Percentiles rank a stretch among this genome's conserved stretches.
phyloP scores from a whole-genome alignment of 2,797 vertebrate species.

The Sitta carolinensis region DNA sequence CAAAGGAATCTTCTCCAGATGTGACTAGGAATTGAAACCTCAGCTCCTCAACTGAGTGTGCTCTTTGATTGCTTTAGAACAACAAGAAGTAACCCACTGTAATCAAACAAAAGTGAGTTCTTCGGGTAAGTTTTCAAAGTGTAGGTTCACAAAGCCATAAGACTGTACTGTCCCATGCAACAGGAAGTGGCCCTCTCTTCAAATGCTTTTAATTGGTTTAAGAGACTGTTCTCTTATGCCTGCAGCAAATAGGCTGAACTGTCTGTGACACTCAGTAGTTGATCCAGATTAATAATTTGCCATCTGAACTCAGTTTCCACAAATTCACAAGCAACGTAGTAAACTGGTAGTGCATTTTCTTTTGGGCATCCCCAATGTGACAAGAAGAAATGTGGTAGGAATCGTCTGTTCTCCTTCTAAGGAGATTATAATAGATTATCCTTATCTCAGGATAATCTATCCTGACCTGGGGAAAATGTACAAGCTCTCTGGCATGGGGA shows the following conservation, averaged over 20 bases:
- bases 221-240: neutral
- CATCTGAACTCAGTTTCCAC: neutral
- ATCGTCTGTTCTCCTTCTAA: neutral
- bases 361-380: neutral
- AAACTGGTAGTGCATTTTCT: neutral
- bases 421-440: too few relatives aligned
- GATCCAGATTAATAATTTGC: neutral
- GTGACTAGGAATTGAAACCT: neutral
- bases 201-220: neutral
- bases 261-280: neutral
- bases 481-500: neutral
- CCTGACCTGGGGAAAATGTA: neutral
- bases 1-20: neutral
- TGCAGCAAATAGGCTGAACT: neutral
- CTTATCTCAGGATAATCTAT: neutral
- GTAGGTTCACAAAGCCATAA: neutral
- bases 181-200: neutral
- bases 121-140: neutral
- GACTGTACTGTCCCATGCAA: neutral
- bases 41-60: neutral
- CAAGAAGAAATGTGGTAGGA: neutral
- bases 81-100: neutral
- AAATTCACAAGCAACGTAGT: neutral
- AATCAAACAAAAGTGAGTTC: neutral
- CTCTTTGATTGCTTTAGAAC: neutral